Base-by-base conservation (phyloP, 2,888 invertebrate species). In the Aelia acuminata region DNA sequence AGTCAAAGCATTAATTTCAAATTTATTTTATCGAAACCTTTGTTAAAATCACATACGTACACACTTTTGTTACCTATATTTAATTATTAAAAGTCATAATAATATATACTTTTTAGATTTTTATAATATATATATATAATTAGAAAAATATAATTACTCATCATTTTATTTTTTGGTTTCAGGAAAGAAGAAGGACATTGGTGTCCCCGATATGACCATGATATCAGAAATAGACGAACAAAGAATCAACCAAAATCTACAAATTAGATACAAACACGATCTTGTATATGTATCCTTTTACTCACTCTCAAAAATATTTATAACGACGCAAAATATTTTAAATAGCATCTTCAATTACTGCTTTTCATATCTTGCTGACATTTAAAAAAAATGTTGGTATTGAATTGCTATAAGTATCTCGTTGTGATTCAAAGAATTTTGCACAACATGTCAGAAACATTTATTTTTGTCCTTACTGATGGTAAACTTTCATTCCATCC, bases 251-350 rank as follows among this genome's bases (percentile, higher is more conserved):
- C 94, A 95, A 91, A 98, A 98, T 93, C 94, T 98, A 88, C 95
- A 95, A 92, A 94, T 95, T 90, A 95, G 98, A 91, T 98, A 98
- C 93, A 94, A 94, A 91, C 94, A 95, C 92, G 96, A 98, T 93
- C 94, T 96, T 91, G 97, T 98, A 92, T 98, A 98, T 92, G 98
- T 97, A 97, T 97, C 97, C 97, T 97, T 97, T 95, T 50, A 11
- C 39, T 57, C 0, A 1, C 3, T 31, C n/a, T 53, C 8, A 50
- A 53, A 5, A n/a, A n/a, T n/a, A n/a, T n/a, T n/a, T n/a, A n/a
- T n/a, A n/a, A n/a, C n/a, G n/a, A n/a, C n/a, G n/a, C n/a, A n/a
- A n/a, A n/a, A n/a, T n/a, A n/a, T n/a, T n/a, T n/a, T n/a, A n/a
- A n/a, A n/a, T n/a, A n/a, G n/a, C n/a, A n/a, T n/a, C n/a, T n/a